Evolutionary conservation across 1,140 invertebrate species (phyloP), one percentile per base, ranked within the genome.

Genomic region (Aphidius ervi): DNA sequence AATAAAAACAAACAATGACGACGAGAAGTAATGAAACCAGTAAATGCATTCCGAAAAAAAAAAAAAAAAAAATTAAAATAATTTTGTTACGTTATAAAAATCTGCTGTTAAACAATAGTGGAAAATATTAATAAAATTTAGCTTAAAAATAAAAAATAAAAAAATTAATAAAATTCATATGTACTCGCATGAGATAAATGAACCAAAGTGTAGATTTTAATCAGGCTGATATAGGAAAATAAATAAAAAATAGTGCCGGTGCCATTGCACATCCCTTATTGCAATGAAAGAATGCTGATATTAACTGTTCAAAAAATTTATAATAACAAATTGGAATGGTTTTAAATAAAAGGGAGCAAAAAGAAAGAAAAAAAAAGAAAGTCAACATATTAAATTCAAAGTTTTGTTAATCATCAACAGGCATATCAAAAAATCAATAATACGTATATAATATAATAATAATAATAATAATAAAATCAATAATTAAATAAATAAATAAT

Each of bases 191-290:
- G 50, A 41, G 49, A 58, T 41, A 49, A 56, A 59, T 42, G 40
- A 46, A 63, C 54, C n/a, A 23, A 47, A 54, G 47, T 50, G n/a
- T 59, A 63, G 62, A 39, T 20, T 62, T 52, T 52, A 42, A 56
- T 59, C 62, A 59, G 62, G 53, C 62, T 59, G 53, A 46, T 57
- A 43, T 63, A 63, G 58, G 50, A 49, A 46, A 56, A 56, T 52
- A 59, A 62, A 59, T 46, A 50, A 65, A 53, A 65, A 58, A 46
- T 59, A 59, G 57, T 63, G 57, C 57, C 57, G 55, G 47, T 63
- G 58, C 62, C 55, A 37, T 60, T 57, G 62, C 58, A 59, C 62
- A 63, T 63, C 62, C 58, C 62, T 63, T 60, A 63, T 63, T 63
- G 62, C 53, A 52, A 48, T 54, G 6, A 43, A 43, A 52, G 23